Base-by-base conservation (phyloP, 2,113 vertebrate species). In the Anas platyrhynchos region DNA sequence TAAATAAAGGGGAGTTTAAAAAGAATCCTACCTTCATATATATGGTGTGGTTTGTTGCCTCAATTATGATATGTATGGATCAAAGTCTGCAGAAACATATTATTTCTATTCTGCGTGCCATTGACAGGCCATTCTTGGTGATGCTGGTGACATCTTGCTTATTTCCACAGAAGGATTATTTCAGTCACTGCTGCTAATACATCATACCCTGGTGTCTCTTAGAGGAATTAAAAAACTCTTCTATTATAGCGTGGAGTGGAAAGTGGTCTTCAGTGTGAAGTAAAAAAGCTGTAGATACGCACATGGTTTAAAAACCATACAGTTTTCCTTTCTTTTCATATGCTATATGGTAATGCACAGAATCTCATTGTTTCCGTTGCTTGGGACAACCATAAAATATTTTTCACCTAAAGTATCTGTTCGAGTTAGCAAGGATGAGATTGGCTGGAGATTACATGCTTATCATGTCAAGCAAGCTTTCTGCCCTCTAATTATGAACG, bases 301-400 rank as follows among this genome's bases (percentile, higher is more conserved):
- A 21, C 5, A 0, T 12, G 65, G 21, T 34, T 65, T 71, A 38
- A 31, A 85, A 55, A n/a, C 6, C 13, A 11, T 13, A 11, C 29
- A 20, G 26, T 59, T 86, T 78, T 74, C 21, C 13, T 36, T 62
- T 84, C 5, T 71, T 75, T 52, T 59, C 32, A 7, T 25, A 2
- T 32, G 7, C 41, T 74, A 2, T 44, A n/a, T n/a, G 6, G 16
- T 55, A 63, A 52, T 36, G 4, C 38, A 89, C 46, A 36, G 32
- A 46, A 31, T 62, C 55, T 69, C 1, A 1, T 31, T 56, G 36
- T 90, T 86, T 54, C 50, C 43, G 8, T 61, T 89, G 23, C 31
- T 61, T 69, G 43, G 13, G 36, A 16, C 66, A 38, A 29, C 3
- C n/a, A n/a, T 23, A 65, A 11, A 0, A 0, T 72, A 25, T 14